Evolutionary conservation across 2,797 vertebrate genomes (phyloP), one percentile per base, ranked within the genome.

Genomic region (Parotocinclus haroldoi): DNA sequence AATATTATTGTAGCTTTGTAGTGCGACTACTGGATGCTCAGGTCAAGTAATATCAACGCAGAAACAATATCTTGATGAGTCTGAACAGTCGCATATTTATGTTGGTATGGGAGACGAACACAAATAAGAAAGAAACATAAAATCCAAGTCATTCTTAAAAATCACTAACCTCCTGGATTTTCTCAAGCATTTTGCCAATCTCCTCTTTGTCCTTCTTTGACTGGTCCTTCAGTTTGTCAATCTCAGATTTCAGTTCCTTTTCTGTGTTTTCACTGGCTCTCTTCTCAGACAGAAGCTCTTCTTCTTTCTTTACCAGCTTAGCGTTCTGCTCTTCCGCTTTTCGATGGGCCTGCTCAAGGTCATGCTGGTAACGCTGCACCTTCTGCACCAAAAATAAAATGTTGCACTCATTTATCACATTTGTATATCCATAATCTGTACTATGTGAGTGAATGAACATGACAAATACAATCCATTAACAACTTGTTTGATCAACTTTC

Each of bases 141-240:
- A 12, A 9, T 9, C 7, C 7, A n/a, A 13, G 13, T 13, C 27
- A 27, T 44, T 13, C 8, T 10, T 0, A 27, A 18, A n/a, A 52
- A 65, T 7, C 14, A 60, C n/a, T 78, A 76, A 94, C 95, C 93
- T 92, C 84, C 56, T 87, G 84, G 0, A 81, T 80, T 72, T 89
- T 84, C 4, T 91, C 88, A 17, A 82, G 73, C 52, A 85, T 79
- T 69, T 86, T 89, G 63, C 59, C 82, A 66, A 93, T 84, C 62
- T 90, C 86, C 4, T 84, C 85, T 66, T 87, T 76, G 39, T 91
- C 90, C 48, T 80, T 86, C 69, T 88, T 87, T 12, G 77, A 79
- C 68, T 87, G 87, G 18, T 86, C 81, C 69, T 86, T 90, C 76
- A 94, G 71, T 49, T 73, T 79, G 66, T 88, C 82, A 53, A 95